Percentiles rank a stretch among this genome's conserved stretches.
These are phyloP conservation scores for Cryptops parisi DNA, from an alignment of 2,888 invertebrate genomes.

Conservation along the genomic window DNA sequence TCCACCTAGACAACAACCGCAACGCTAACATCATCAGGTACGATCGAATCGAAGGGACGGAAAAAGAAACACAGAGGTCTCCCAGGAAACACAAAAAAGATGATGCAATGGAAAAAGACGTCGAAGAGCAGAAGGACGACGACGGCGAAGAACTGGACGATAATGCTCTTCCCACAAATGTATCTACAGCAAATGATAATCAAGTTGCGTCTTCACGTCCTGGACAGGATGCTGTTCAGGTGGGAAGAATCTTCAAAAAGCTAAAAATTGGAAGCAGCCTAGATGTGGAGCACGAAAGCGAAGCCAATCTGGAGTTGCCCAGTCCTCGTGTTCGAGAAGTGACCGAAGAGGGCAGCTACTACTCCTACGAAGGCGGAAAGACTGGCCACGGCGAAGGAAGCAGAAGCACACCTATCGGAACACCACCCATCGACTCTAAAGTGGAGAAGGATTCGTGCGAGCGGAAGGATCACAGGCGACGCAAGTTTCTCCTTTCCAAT, in stretches of 20 bases:
- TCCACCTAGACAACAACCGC: constrained; percentile 21
- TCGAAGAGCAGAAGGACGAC: constrained; percentile 25
- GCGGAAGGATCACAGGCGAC: constrained; percentile 20
- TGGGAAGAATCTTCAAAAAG: constrained; percentile 10
- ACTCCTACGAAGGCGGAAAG: constrained; percentile 16
- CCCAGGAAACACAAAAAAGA: constrained; percentile 5
- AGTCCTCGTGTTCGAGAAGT: constrained; percentile 27
- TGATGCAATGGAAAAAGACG: constrained; percentile 24
- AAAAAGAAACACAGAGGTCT: constrained; percentile 9
- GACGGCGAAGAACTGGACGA: constrained; percentile 29
- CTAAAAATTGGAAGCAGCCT: constrained; percentile 14
- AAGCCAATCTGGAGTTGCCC: constrained; percentile 27
- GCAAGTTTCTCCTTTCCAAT: constrained; percentile 21
- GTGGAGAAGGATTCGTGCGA: constrained; percentile 17
- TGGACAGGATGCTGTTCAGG: constrained; percentile 10
- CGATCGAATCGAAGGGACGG: constrained; percentile 3
- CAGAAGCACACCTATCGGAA: constrained; percentile 15
- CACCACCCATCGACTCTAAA: constrained; percentile 20
- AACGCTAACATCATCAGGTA: constrained; percentile 22
- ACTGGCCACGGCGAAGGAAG: constrained; percentile 10
- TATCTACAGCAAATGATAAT: constrained; percentile 31
- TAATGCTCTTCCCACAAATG: constrained; percentile 17
- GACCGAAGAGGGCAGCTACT: constrained; percentile 21
- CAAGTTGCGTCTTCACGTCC: not conserved
- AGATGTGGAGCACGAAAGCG: constrained; percentile 20